Conservation (phyloP, 2,797 vertebrate species). For the Platalea minor region DNA sequence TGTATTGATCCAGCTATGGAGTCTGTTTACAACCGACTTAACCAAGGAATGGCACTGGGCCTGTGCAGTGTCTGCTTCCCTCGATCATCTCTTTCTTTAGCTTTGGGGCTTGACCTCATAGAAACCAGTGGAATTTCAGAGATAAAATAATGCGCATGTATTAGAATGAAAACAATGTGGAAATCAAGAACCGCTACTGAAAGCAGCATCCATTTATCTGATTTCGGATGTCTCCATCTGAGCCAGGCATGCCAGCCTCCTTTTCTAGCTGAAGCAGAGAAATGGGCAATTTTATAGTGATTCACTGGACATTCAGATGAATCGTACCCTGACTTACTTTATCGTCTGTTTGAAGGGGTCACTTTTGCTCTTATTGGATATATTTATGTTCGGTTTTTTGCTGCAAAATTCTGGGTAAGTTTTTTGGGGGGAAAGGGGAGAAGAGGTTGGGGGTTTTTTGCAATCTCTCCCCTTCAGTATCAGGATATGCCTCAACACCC, state of each 20-base stretch:
- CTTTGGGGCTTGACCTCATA: not conserved
- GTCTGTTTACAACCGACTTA: not conserved
- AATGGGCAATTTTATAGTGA: not conserved
- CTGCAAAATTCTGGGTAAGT: not conserved
- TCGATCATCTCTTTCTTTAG: not conserved
- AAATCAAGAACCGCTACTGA: not conserved
- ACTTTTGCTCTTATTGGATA: fast-evolving
- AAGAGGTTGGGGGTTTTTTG: not conserved
- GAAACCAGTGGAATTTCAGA: not conserved
- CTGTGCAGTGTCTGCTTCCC: not conserved
- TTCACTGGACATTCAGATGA: not conserved
- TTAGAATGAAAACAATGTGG: not conserved
- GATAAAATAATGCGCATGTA: not conserved
- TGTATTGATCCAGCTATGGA: not conserved
- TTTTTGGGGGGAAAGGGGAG: fast-evolving
- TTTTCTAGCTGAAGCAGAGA: not conserved
- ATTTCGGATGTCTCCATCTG: not conserved
- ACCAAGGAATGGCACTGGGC: not conserved
- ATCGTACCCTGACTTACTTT: not conserved
- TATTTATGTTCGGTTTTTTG: not conserved
- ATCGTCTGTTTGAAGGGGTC: not conserved
- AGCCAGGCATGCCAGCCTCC: not conserved
- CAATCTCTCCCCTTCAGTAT: not conserved
- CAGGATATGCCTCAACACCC: not conserved
- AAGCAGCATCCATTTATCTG: not conserved